Base-by-base conservation (phyloP, 2,888 invertebrate species). In the Diogma glabrata region DNA sequence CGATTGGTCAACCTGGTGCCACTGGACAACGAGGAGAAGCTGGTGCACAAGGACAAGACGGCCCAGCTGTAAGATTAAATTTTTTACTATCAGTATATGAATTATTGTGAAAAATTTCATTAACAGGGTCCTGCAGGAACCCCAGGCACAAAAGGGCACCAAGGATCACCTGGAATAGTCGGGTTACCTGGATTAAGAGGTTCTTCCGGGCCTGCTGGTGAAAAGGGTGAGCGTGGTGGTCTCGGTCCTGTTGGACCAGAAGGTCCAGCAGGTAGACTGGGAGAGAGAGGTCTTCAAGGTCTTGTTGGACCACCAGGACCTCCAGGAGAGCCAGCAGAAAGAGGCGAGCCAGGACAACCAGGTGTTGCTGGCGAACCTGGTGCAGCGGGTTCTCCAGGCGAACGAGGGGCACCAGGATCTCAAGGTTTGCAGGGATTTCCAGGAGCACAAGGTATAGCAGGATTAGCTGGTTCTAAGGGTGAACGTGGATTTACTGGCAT, bases 221-320 rank as follows among this genome's bases (percentile, higher is more conserved):
- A 79, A 3, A 73, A 80, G 19, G 84, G 84, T 3, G 77, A 77
- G 57, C 67, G 77, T 60, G 88, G 88, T 8, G 60, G 59, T 33
- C 3, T 70, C 14, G 89, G 89, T 14, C 75, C 79, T 0, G 59
- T 74, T 24, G 89, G 90, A 7, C 82, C 83, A 12, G 87, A 87
- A 68, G 90, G 90, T 51, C 81, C 63, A 8, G 53, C 58, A 73
- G 82, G 83, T 49, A 75, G 77, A 52, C 77, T 76, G 65, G 87
- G 89, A 55, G 86, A 87, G 61, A 79, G 87, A 63, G 88, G 88
- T 1, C 77, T 76, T 0, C 83, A 82, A 53, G 89, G 89, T n/a
- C 75, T 77, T 14, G 67, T 83, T 19, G 88, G 88, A 4, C 80
- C 82, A 1, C 72, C 76, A 1, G 89, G 89, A 2, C 81, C 84